Evolutionary conservation across 1,140 invertebrate genomes (phyloP).

Genomic region (Euura lappo): DNA sequence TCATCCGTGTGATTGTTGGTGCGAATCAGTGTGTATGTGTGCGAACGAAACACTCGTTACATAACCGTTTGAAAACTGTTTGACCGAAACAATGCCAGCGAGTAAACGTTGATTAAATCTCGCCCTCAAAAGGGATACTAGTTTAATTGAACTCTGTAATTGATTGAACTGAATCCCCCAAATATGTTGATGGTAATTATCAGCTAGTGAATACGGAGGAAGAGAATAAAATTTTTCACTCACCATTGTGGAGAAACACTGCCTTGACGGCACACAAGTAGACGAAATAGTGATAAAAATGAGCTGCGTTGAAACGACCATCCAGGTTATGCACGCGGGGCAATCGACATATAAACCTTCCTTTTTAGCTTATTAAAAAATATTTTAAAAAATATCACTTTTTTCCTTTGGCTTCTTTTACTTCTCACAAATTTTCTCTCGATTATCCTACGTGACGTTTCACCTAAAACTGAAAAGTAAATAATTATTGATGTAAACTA

Average conservation of each 20-base stretch:
- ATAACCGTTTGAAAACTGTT: no score
- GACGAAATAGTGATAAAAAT: background rate
- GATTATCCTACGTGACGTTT: background rate
- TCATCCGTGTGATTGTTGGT: no score
- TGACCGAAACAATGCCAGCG: no score
- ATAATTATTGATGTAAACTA: no score
- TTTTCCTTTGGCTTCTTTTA: conserved; percentile 5
- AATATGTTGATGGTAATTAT: no score
- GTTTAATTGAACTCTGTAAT: no score
- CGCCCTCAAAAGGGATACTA: no score
- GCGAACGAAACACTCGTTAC: no score
- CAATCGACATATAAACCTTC: background rate
- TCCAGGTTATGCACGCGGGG: background rate
- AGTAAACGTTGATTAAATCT: no score
- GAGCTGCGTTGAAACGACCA: background rate
- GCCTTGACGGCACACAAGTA: conserved; percentile 2
- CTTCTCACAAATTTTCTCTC: background rate
- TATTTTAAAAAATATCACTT: conserved; percentile 1
- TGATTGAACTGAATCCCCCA: no score
- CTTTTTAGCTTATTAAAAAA: background rate
- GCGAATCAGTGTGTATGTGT: no score
- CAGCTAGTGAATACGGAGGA: background rate
- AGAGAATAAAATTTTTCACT: conserved; percentile 2
- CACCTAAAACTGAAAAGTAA: background rate
- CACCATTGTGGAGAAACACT: conserved; percentile 15